These are phyloP conservation scores for Allophyes oxyacanthae DNA, from an alignment of 2,888 invertebrate species.

Conservation along the genomic window DNA sequence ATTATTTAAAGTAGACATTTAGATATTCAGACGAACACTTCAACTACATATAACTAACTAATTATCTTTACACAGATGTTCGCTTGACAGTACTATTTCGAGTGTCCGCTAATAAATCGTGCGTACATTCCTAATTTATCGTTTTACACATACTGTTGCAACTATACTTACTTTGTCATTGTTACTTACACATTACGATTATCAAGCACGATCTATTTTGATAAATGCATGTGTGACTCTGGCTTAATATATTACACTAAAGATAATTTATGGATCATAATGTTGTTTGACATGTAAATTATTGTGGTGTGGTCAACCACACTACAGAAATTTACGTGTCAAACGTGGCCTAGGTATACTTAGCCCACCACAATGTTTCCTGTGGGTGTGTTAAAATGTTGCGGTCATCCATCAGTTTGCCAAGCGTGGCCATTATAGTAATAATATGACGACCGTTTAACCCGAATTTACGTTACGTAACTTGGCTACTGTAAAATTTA, in stretches of 20 bases:
- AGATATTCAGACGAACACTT: too few relatives aligned
- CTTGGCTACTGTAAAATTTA: too few relatives aligned
- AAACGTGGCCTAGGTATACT: too few relatives aligned
- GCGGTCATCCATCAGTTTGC: too few relatives aligned
- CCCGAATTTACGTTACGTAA: too few relatives aligned
- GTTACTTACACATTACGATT: conserved; percentile 30
- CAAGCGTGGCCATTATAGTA: too few relatives aligned
- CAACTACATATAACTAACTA: too few relatives aligned
- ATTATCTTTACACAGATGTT: background rate
- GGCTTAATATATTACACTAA: conserved; percentile 17
- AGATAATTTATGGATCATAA: conserved; percentile 23
- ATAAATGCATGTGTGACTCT: conserved; percentile 31
- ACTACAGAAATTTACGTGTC: too few relatives aligned
- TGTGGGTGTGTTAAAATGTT: background rate
- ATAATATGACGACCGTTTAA: too few relatives aligned
- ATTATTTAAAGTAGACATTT: too few relatives aligned
- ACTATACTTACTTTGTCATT: conserved; percentile 33
- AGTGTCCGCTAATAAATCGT: conserved; percentile 39
- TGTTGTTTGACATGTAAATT: conserved; percentile 14
- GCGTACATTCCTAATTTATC: conserved; percentile 30
- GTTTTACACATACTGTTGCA: conserved; percentile 14
- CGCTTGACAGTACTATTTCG: conserved; percentile 19
- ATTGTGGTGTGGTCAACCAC: conserved; percentile 1
- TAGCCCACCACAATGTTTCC: conserved; percentile 5
- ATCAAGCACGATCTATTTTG: conserved; percentile 45